A percentile compares a stretch with the other conserved stretches of the same genome.
These are phyloP conservation scores for Hippocampus mohnikei DNA, from an alignment of 2,113 vertebrate species.

Conservation along the genomic window DNA sequence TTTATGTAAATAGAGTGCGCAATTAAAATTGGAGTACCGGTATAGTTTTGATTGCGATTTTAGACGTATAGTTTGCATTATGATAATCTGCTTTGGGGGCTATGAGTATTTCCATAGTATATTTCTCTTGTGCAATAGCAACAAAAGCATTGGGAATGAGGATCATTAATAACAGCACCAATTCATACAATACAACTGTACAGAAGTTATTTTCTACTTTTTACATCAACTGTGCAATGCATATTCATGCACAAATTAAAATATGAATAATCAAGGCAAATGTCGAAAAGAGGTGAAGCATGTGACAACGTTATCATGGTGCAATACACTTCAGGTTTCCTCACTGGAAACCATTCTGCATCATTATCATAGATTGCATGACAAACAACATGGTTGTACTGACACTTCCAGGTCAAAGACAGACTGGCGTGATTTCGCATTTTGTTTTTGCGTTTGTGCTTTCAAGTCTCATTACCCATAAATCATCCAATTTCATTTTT, in stretches of 20 bases:
- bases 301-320: slow-evolving; percentile 46
- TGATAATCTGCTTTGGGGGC: background rate
- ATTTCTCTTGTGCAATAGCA: slow-evolving; percentile 9
- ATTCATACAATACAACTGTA: background rate
- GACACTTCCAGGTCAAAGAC: background rate
- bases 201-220: background rate
- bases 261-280: slow-evolving; percentile 52
- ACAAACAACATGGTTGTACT: slow-evolving; percentile 7
- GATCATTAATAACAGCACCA: background rate
- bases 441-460: background rate
- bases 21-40: slow-evolving; percentile 15
- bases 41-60: slow-evolving; percentile 3
- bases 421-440: background rate
- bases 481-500: background rate
- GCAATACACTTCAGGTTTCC: slow-evolving; percentile 38
- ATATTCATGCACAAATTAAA: slow-evolving; percentile 19
- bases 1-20: slow-evolving; percentile 15
- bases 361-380: slow-evolving; percentile 1
- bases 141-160: background rate
- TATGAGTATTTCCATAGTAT: background rate
- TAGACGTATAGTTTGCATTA: slow-evolving; percentile 2
- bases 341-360: slow-evolving; percentile 13
- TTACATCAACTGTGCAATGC: slow-evolving; percentile 6
- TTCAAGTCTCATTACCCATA: background rate
- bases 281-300: slow-evolving; percentile 41